phyloP scores from a whole-genome alignment of 2,888 invertebrate species.

The Macaria liturata region DNA sequence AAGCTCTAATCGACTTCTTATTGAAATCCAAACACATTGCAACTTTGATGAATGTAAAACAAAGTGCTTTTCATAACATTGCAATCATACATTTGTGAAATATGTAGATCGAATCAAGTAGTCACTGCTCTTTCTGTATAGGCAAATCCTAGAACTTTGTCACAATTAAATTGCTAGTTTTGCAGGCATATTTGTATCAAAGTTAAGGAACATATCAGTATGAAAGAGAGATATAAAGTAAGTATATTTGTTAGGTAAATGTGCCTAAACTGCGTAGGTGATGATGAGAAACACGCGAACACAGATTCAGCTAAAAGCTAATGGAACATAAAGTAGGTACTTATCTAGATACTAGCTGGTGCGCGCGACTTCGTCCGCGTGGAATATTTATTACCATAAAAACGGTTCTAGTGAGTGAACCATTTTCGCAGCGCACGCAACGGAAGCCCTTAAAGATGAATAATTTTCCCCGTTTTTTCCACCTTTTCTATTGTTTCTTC shows the following conservation, averaged over 20 bases:
- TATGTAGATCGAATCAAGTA: conserved; percentile 20
- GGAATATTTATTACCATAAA: no score
- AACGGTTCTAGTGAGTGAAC: no score
- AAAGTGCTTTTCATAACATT: conserved; percentile 29
- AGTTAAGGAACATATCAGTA: background rate
- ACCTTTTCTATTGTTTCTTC: no score
- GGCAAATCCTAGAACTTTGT: conserved; percentile 24
- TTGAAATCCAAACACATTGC: conserved; percentile 3
- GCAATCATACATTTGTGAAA: conserved; percentile 25
- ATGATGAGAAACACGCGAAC: conserved; percentile 43
- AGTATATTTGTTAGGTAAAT: conserved; percentile 30
- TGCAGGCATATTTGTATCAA: background rate
- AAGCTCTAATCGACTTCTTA: background rate
- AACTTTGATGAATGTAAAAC: conserved; percentile 18
- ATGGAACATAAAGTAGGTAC: conserved; percentile 51
- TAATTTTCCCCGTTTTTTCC: no score
- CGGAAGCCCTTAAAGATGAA: no score
- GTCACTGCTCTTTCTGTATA: conserved; percentile 22
- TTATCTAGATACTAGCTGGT: no score
- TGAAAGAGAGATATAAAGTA: conserved; percentile 7
- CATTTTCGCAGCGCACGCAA: no score
- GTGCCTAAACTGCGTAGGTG: conserved; percentile 41
- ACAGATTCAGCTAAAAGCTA: conserved; percentile 47
- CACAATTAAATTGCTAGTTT: background rate
- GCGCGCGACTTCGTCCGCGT: no score